Evolutionary conservation across 2,797 vertebrate species (phyloP).

Genomic region (Sparus aurata): DNA sequence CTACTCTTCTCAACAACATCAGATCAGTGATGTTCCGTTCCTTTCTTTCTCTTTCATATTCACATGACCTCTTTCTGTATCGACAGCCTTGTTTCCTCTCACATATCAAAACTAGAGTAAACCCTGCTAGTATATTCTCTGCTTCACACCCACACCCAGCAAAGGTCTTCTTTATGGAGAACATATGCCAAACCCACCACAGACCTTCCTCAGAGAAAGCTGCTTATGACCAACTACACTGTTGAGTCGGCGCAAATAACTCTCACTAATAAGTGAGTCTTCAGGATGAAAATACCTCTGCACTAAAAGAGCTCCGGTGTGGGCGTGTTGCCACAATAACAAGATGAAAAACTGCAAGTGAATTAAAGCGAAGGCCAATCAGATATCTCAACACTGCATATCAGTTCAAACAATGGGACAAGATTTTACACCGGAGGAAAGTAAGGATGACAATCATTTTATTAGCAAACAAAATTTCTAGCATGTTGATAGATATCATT

Average conservation of each 20-base stretch:
- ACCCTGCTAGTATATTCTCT: not conserved
- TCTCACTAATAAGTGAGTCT: not conserved
- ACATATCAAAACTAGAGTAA: slow-evolving; percentile 16
- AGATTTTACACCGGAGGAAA: not conserved
- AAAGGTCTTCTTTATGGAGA: slow-evolving; percentile 18
- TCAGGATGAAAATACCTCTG: slow-evolving; percentile 15
- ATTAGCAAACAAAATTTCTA: not conserved
- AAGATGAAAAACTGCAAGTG: not conserved
- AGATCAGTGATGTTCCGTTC: not conserved
- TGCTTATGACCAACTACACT: not conserved
- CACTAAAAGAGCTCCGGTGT: not conserved
- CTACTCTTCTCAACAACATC: not conserved
- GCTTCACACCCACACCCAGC: slow-evolving; percentile 25
- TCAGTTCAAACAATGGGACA: not conserved
- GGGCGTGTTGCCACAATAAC: not conserved
- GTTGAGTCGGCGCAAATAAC: not conserved
- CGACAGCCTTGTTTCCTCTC: not conserved
- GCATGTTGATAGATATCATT: too few relatives aligned
- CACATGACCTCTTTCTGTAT: not conserved
- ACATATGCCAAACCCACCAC: not conserved
- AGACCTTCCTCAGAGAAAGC: not conserved
- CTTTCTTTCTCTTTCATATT: not conserved
- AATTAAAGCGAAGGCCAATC: not conserved
- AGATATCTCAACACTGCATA: not conserved
- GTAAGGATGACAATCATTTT: not conserved